These are phyloP conservation scores for Helobdella robusta DNA, from an alignment of 2,888 invertebrate genomes.

Conservation along the genomic window DNA sequence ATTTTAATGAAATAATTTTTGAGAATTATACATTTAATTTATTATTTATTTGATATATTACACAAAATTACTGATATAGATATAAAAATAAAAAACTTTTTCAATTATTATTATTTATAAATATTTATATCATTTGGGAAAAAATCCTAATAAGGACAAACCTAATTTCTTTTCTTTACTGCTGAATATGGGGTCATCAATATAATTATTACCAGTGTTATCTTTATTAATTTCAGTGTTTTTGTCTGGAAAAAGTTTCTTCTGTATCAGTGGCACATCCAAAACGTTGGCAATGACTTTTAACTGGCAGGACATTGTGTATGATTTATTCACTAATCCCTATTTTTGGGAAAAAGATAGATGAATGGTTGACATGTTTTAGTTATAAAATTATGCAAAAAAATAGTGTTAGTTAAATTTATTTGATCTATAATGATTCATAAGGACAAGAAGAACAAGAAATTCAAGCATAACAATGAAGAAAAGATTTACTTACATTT, in stretches of 20 bases:
- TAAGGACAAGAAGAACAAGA: no score
- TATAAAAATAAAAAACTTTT: not conserved
- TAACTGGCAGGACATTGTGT: slow-evolving; percentile 34
- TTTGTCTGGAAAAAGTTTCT: slow-evolving; percentile 31
- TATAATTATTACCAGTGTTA: no score
- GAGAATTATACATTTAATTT: no score
- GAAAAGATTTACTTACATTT: no score
- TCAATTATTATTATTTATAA: not conserved
- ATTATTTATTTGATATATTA: no score
- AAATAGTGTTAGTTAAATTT: no score
- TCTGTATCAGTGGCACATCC: slow-evolving; percentile 30
- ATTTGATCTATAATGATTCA: no score
- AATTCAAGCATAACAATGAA: no score
- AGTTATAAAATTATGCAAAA: no score
- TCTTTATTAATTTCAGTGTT: no score
- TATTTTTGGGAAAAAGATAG: not conserved
- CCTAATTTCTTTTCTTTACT: slow-evolving; percentile 22
- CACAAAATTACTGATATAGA: not conserved
- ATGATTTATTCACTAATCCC: not conserved
- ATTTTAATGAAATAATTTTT: no score
- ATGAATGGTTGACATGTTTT: not conserved
- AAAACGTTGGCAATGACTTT: slow-evolving; percentile 29
- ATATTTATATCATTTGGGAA: not conserved
- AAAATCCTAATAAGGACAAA: not conserved
- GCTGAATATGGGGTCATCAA: no score